These are phyloP conservation scores for Dimorphilus gyrociliatus DNA, from an alignment of 2,888 invertebrate species.

Conservation along the genomic window DNA sequence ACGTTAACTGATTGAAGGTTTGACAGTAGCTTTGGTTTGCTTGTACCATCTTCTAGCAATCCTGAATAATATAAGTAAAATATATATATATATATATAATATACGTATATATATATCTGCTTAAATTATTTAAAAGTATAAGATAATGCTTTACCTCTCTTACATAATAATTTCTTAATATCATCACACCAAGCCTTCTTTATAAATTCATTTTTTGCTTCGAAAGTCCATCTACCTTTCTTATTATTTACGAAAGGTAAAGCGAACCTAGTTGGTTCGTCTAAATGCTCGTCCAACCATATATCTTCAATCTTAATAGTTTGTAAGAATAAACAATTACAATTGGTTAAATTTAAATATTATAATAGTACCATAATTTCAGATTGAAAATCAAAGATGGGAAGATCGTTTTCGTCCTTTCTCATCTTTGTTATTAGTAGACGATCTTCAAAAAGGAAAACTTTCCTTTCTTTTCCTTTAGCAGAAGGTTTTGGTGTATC, in stretches of 20 bases:
- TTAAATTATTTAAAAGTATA: no score
- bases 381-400: conserved; percentile 27
- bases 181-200: conserved; percentile 38
- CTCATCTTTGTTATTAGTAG: conserved; percentile 23
- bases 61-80: conserved; percentile 1
- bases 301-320: conserved; percentile 31
- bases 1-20: background rate
- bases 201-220: conserved; percentile 19
- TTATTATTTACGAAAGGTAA: conserved; percentile 15
- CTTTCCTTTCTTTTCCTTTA: conserved; percentile 25
- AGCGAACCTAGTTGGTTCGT: conserved; percentile 25
- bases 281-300: conserved; percentile 25
- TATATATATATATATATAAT: no score
- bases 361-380: no score
- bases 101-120: no score
- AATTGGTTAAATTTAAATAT: no score
- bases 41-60: background rate
- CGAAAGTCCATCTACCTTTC: conserved; percentile 15
- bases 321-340: no score
- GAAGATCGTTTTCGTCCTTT: conserved; percentile 17
- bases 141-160: no score
- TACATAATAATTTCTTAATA: no score
- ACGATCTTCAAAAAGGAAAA: conserved; percentile 33
- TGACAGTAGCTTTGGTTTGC: background rate
- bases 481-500: conserved; percentile 17